Evolutionary conservation across 2,797 vertebrate species (phyloP), one percentile per base, ranked within the genome.

Genomic region (Tachyglossus aculeatus): DNA sequence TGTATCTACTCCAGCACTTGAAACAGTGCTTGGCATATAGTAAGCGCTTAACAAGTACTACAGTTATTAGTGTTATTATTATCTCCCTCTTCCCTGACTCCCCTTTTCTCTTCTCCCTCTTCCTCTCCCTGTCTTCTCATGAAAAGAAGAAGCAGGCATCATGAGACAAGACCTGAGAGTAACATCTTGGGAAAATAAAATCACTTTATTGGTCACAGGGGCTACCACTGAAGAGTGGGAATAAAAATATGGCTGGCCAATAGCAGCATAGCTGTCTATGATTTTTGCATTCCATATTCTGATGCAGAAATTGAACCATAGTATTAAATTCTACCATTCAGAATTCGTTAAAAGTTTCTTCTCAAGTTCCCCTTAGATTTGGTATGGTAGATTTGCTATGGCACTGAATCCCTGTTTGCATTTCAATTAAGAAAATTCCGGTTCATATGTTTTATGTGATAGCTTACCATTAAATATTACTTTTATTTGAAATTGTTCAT

Each of bases 401-500:
- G 9, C 62, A 53, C 70, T 63, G 29, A 66, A 39, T 2, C 32
- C 24, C 9, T 1, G 3, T 18, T 43, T 48, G 25, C 45, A 48
- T 48, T 29, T 29, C 31, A 48, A 48, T 48, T 27, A 52, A 74
- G 59, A 58, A 68, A 68, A 67, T 53, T 61, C 62, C 38, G 38
- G 19, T 24, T 29, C 68, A 29, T 41, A 59, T 37, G 45, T 50
- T 69, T 71, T 21, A 83, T 65, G 40, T 52, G 53, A 25, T 67
- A 43, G 58, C 8, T 61, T 9, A 39, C 18, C 57, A 58, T 34
- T 32, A 25, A 67, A 40, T 29, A 11, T 56, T 47, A 44, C 39
- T 56, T 77, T 80, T 52, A 69, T 72, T 66, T 78, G 56, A 75
- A 80, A 80, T 55, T 58, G 45, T 53, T 67, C 56, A 36, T 72